Conservation (phyloP, 2,113 vertebrate species). For the Sinosuthora webbiana region DNA sequence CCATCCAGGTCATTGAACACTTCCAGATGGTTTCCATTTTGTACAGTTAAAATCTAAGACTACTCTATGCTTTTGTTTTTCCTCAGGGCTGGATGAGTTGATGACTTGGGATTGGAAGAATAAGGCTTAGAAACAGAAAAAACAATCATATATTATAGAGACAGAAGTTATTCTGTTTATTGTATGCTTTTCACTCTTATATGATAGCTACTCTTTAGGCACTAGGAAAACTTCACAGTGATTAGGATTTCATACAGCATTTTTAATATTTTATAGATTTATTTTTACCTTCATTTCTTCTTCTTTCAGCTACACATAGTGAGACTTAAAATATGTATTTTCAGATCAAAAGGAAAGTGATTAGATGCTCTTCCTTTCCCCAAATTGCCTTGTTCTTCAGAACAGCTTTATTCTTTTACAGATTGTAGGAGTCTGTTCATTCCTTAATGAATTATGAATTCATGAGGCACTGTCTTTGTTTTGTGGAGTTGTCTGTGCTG, state of each 20-base stretch:
- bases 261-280: not conserved
- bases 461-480: not conserved
- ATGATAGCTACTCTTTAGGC: not conserved
- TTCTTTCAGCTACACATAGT: not conserved
- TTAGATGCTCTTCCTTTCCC: not conserved
- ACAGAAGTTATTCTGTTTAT: not conserved
- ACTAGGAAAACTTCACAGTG: not conserved
- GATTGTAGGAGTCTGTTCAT: not conserved
- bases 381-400: not conserved
- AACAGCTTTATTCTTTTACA: not conserved
- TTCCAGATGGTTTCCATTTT: not conserved
- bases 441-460: slow-evolving; percentile 22
- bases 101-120: not conserved
- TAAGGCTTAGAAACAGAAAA: not conserved
- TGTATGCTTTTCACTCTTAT: not conserved
- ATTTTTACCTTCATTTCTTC: not conserved
- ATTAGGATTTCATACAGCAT: not conserved
- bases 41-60: not conserved
- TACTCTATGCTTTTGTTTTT: not conserved
- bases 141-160: not conserved
- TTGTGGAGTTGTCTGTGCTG: not conserved
- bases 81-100: not conserved
- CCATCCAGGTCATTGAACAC: not conserved
- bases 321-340: not conserved
- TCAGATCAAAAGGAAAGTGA: slow-evolving; percentile 13